Conservation (phyloP, 1,140 invertebrate species). For the Maconellicoccus hirsutus region DNA sequence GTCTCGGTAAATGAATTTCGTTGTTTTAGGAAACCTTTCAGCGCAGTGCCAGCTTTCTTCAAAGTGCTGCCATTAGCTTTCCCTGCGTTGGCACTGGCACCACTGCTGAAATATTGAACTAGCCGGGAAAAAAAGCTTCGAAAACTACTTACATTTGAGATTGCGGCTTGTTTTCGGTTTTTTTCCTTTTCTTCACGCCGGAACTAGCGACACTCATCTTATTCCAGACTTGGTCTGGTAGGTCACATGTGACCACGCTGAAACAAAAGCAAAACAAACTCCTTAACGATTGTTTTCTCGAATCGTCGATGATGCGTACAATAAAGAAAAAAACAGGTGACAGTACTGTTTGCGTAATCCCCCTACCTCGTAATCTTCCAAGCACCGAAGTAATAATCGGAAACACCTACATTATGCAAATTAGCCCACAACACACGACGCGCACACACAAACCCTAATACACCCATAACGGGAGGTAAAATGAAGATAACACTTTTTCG, state of each 20-base stretch:
- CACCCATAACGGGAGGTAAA: not conserved
- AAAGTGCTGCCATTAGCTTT: too few relatives aligned
- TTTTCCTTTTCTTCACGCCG: conserved; percentile 67
- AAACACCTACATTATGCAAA: conserved; percentile 9
- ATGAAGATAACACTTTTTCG: conserved; percentile 3
- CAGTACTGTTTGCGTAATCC: not conserved
- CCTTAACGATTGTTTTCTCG: too few relatives aligned
- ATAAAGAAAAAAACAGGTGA: not conserved
- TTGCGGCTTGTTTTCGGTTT: conserved; percentile 66
- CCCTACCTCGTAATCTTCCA: not conserved
- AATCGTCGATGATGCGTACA: not conserved
- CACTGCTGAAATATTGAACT: too few relatives aligned
- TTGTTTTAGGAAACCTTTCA: too few relatives aligned
- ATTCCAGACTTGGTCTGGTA: conserved; percentile 61
- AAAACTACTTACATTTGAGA: conserved; percentile 58
- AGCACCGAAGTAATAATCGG: not conserved
- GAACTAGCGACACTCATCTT: conserved; percentile 69
- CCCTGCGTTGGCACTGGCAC: too few relatives aligned
- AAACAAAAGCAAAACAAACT: conserved; percentile 4
- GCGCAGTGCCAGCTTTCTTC: too few relatives aligned
- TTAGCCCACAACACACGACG: not conserved
- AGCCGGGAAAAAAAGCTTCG: not conserved
- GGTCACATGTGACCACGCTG: conserved; percentile 67
- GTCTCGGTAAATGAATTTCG: too few relatives aligned
- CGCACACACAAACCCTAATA: too few relatives aligned